Evolutionary conservation across 2,888 invertebrate species (phyloP).

Genomic region (Steromphala cineraria): DNA sequence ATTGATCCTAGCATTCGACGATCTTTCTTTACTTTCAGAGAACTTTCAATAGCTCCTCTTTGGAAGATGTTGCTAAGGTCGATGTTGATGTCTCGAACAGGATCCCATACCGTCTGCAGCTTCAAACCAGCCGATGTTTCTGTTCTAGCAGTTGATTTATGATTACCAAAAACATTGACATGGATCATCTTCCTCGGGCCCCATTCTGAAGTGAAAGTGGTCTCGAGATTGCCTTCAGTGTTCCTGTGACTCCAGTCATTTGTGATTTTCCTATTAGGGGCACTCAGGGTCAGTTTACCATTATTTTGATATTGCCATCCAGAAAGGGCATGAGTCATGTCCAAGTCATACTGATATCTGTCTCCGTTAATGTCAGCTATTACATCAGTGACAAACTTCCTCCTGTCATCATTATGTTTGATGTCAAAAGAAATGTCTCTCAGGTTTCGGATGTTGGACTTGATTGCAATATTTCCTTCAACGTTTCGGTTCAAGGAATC

Average conservation of each 20-base stretch:
- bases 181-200: background rate
- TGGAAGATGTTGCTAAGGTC: conserved; percentile 47
- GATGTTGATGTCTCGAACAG: conserved; percentile 25
- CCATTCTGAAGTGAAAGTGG: background rate
- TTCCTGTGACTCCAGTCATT: conserved; percentile 14
- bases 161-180: background rate
- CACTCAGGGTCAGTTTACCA: conserved; percentile 45
- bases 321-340: conserved; percentile 39
- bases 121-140: background rate
- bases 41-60: conserved; percentile 40
- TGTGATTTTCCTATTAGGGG: conserved; percentile 39
- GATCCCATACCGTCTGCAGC: background rate
- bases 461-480: conserved; percentile 42
- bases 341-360: conserved; percentile 36
- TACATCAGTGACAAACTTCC: conserved; percentile 11
- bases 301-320: conserved; percentile 45
- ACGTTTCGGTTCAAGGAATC: conserved; percentile 31
- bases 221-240: background rate
- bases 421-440: background rate
- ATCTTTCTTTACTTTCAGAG: conserved; percentile 31
- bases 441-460: conserved; percentile 38
- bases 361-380: conserved; percentile 35
- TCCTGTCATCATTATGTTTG: conserved; percentile 39
- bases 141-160: background rate
- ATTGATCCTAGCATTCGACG: conserved; percentile 33